A percentile compares a stretch with the other conserved stretches of the same genome.
Evolutionary conservation across 2,888 invertebrate genomes (phyloP).

Genomic region (Drosophila mettleri): DNA sequence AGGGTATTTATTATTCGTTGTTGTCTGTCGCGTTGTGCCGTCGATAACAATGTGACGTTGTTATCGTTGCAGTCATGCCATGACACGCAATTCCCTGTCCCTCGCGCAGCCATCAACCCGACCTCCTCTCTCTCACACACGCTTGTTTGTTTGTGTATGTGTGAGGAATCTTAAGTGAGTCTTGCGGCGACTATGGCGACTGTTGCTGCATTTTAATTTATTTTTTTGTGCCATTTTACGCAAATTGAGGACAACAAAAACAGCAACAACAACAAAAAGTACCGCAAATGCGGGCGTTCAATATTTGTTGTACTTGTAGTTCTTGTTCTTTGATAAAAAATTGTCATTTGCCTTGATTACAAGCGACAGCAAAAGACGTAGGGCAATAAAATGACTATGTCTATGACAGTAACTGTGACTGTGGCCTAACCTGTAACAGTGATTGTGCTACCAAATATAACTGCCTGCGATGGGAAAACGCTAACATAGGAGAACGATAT

Average conservation of each 20-base stretch:
- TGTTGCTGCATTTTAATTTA: slow-evolving; percentile 75
- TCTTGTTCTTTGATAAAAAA: slow-evolving; percentile 67
- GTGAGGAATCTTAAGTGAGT: slow-evolving; percentile 28
- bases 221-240: slow-evolving; percentile 77
- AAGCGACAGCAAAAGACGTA: slow-evolving; percentile 1
- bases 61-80: slow-evolving; percentile 53
- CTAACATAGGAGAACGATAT: background rate
- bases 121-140: background rate
- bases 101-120: background rate
- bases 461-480: no score
- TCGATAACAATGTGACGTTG: slow-evolving; percentile 53
- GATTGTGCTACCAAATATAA: background rate
- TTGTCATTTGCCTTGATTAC: slow-evolving; percentile 61
- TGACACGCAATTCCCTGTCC: slow-evolving; percentile 15
- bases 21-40: slow-evolving; percentile 34
- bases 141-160: slow-evolving; percentile 3
- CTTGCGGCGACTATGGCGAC: slow-evolving; percentile 49
- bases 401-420: slow-evolving; percentile 7
- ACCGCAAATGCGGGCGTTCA: slow-evolving; percentile 60
- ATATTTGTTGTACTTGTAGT: slow-evolving; percentile 23
- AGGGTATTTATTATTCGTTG: slow-evolving; percentile 27
- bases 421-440: background rate
- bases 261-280: slow-evolving; percentile 23
- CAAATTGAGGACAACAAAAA: slow-evolving; percentile 71
- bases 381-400: slow-evolving; percentile 1